Conservation (phyloP, 2,888 invertebrate species). For the Catocala sponsa region DNA sequence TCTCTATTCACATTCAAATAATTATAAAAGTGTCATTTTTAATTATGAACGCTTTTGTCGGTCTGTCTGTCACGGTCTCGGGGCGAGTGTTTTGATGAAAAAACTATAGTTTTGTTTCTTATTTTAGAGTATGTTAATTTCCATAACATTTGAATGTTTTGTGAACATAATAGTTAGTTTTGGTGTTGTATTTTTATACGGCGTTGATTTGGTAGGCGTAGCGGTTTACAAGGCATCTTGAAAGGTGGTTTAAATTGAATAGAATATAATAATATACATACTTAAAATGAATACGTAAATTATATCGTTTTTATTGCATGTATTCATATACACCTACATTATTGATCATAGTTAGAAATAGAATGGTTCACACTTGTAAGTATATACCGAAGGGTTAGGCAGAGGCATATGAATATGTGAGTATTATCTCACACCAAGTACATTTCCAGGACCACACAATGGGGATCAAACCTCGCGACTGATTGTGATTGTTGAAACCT, state of each 20-base stretch:
- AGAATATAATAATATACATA: background rate
- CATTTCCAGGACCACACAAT: too few species aligned
- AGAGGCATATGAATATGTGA: too few species aligned
- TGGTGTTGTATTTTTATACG: conserved; percentile 24
- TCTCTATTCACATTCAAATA: conserved; percentile 64
- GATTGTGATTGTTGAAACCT: too few species aligned
- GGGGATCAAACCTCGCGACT: too few species aligned
- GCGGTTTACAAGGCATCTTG: background rate
- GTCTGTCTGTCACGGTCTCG: conserved; percentile 66
- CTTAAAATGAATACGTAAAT: background rate
- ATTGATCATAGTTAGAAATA: too few species aligned
- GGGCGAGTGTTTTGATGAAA: conserved; percentile 44
- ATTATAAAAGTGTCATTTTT: conserved; percentile 80
- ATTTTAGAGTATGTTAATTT: conserved; percentile 34
- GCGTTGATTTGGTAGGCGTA: conserved; percentile 15
- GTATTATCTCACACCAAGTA: too few species aligned
- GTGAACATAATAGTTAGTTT: conserved; percentile 23
- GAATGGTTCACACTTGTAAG: too few species aligned
- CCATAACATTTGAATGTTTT: conserved; percentile 41
- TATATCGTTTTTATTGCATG: too few species aligned
- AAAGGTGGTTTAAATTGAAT: background rate
- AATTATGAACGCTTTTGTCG: conserved; percentile 76
- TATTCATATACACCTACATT: too few species aligned
- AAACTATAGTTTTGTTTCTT: conserved; percentile 17
- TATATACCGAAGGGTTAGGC: too few species aligned